Percentiles rank a stretch among this genome's conserved stretches.
phyloP scores from a whole-genome alignment of 2,888 invertebrate species.

The Temnothorax rugatulus region DNA sequence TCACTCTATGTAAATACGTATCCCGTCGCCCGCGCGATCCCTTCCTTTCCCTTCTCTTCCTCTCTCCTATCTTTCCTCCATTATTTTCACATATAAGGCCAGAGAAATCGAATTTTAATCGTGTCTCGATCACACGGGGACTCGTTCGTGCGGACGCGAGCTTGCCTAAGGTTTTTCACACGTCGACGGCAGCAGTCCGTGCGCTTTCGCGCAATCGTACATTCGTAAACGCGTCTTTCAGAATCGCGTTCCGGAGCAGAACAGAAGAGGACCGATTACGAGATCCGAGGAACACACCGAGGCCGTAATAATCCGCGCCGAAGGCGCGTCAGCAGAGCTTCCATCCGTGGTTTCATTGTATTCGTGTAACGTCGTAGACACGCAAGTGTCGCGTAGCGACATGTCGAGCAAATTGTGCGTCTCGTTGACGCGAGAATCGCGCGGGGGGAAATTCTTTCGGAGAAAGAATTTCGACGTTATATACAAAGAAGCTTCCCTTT shows the following conservation, averaged over 20 bases:
- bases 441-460: background rate
- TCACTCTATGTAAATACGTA: conserved; percentile 40
- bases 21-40: conserved; percentile 36
- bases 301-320: conserved; percentile 27
- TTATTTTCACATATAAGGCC: conserved; percentile 57
- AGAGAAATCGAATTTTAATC: conserved; percentile 41
- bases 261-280: conserved; percentile 18
- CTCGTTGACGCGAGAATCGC: conserved; percentile 27
- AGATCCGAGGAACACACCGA: conserved; percentile 42
- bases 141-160: conserved; percentile 5
- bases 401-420: conserved; percentile 27
- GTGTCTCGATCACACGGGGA: conserved; percentile 17
- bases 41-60: background rate
- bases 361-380: conserved; percentile 14
- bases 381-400: background rate
- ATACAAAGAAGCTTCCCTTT: conserved; percentile 55
- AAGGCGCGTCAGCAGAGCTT: conserved; percentile 18
- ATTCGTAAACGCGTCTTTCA: conserved; percentile 18
- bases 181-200: background rate
- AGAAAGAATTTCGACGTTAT: conserved; percentile 54
- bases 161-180: background rate
- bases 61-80: background rate
- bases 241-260: background rate
- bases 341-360: conserved; percentile 20
- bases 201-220: background rate